These are phyloP conservation scores for Heliconius sara DNA, from an alignment of 2,888 invertebrate species.

Conservation along the genomic window DNA sequence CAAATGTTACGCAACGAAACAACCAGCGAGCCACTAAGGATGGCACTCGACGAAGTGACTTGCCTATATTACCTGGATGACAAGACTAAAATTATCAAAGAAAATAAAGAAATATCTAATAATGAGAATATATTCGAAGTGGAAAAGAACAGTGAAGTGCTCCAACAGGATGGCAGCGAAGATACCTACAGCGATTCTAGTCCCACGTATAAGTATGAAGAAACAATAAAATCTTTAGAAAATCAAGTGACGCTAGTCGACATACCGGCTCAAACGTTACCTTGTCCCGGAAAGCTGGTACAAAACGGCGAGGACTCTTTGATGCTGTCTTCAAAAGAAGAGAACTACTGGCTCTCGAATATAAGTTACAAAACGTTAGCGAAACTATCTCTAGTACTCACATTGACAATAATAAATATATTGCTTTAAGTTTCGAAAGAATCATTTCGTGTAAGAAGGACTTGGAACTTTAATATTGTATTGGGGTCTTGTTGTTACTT, in stretches of 20 bases:
- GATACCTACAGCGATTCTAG: conserved; percentile 61
- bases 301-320: conserved; percentile 74
- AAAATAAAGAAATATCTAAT: conserved; percentile 34
- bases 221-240: conserved; percentile 59
- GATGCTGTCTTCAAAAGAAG: conserved; percentile 77
- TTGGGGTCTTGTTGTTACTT: conserved; percentile 39
- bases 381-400: conserved; percentile 57
- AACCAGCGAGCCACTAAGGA: conserved; percentile 86
- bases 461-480: conserved; percentile 43
- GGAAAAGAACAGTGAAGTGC: conserved; percentile 56
- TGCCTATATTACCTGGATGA: conserved; percentile 67
- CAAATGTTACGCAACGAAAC: conserved; percentile 89
- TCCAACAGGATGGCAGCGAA: conserved; percentile 60
- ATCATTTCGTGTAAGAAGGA: conserved; percentile 21
- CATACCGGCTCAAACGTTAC: conserved; percentile 65
- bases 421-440: conserved; percentile 45
- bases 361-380: conserved; percentile 57
- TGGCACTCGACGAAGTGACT: conserved; percentile 88
- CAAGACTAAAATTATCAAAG: neutral
- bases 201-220: conserved; percentile 61
- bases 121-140: conserved; percentile 60
- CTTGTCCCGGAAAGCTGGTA: conserved; percentile 63
- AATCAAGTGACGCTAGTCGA: conserved; percentile 67
- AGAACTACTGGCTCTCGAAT: conserved; percentile 70
- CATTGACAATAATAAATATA: conserved; percentile 54